These are phyloP conservation scores for Buphagus erythrorhynchus DNA, from an alignment of 2,797 vertebrate genomes.

Conservation along the genomic window DNA sequence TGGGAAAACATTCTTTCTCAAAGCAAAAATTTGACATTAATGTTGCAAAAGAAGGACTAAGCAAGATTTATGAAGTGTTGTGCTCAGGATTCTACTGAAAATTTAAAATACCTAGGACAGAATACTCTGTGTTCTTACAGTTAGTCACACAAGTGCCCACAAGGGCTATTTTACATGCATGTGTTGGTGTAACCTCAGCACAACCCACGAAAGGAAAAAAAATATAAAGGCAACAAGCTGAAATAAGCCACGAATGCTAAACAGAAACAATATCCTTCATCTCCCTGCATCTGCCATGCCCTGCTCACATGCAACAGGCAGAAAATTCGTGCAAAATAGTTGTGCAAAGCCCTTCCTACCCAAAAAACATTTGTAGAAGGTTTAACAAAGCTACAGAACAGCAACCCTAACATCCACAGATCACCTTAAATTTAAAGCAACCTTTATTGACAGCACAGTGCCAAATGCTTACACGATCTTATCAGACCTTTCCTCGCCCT, in stretches of 20 bases:
- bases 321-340: neutral
- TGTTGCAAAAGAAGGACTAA: neutral
- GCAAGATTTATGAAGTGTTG: neutral
- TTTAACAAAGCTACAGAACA: neutral
- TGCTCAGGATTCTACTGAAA: neutral
- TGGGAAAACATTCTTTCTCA: neutral
- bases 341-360: neutral
- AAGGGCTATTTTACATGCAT: neutral
- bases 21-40: neutral
- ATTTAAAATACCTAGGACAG: neutral
- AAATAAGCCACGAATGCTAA: constrained; percentile 7
- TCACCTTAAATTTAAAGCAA: neutral
- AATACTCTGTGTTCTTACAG: neutral
- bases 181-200: constrained; percentile 9
- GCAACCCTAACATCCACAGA: neutral
- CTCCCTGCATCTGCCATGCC: neutral
- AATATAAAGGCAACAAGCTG: neutral
- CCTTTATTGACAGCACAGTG: neutral
- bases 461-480: neutral
- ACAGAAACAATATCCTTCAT: neutral
- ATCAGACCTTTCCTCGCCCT: neutral
- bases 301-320: neutral
- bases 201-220: neutral
- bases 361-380: neutral
- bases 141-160: neutral